Evolutionary conservation across 92 coral and sea anemone genomes (phyloP).

Genomic region (Porites cylindrica): DNA sequence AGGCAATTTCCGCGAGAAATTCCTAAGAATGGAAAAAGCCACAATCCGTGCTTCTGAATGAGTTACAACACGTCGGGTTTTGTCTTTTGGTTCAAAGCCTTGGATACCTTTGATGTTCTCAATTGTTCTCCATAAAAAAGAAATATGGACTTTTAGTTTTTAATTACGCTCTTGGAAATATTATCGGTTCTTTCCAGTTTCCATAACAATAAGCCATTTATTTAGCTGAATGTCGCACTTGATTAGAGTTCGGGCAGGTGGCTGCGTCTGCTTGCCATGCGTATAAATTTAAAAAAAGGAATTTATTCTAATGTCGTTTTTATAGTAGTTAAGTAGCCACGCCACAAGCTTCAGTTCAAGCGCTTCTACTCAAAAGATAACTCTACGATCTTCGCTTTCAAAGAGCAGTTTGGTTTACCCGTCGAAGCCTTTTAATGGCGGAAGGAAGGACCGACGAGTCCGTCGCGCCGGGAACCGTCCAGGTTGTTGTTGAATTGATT

Average conservation of each 20-base stretch:
- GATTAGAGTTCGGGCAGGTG: slow-evolving; percentile 7
- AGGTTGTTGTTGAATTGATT: slow-evolving; percentile 42
- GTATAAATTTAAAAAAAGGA: slow-evolving; percentile 5
- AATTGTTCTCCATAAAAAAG: background rate
- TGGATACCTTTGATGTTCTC: no score
- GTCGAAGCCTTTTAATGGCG: background rate
- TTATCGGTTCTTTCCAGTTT: background rate
- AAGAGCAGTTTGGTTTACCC: background rate
- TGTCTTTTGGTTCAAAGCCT: no score
- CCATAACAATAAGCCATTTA: slow-evolving; percentile 29
- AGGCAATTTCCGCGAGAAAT: no score
- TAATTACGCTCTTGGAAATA: background rate
- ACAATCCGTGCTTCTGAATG: no score
- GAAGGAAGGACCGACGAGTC: background rate
- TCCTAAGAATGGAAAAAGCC: no score
- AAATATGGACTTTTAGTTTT: background rate
- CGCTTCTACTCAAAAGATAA: background rate
- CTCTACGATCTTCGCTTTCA: background rate
- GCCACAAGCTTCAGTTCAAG: background rate
- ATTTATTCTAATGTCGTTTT: background rate
- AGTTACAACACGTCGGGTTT: no score
- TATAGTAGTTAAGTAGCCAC: background rate
- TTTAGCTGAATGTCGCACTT: background rate
- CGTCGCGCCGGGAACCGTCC: background rate
- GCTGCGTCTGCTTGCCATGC: background rate